A percentile compares a stretch with the other conserved stretches of the same genome.
Evolutionary conservation across 2,888 invertebrate genomes (phyloP).

Genomic region (Eupithecia subfuscata): DNA sequence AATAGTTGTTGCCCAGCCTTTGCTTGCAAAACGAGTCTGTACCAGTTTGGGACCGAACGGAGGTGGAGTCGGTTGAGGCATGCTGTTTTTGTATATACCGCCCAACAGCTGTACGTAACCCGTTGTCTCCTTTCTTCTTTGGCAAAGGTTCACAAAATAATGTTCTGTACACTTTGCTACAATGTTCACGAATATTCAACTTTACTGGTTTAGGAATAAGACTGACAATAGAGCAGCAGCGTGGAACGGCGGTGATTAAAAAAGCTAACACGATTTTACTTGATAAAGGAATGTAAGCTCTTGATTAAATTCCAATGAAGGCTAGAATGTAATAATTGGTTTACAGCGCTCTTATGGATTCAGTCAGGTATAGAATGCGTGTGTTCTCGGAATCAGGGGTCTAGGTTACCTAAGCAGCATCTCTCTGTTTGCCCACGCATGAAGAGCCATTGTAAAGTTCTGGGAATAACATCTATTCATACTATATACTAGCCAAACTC

Average conservation of each 20-base stretch:
- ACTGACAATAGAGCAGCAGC: not conserved
- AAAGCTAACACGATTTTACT: slow-evolving; percentile 15
- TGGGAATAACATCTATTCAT: not conserved
- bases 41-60: too few species aligned
- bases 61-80: too few species aligned
- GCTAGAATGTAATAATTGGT: slow-evolving; percentile 26
- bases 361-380: not conserved
- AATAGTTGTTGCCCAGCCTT: too few species aligned
- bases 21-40: too few species aligned
- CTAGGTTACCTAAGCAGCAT: not conserved
- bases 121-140: not conserved
- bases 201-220: not conserved
- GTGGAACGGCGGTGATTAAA: slow-evolving; percentile 11
- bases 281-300: slow-evolving; percentile 15
- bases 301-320: slow-evolving; percentile 22
- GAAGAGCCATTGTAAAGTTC: not conserved
- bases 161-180: not conserved
- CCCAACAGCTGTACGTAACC: not conserved
- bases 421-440: not conserved
- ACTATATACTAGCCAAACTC: too few species aligned
- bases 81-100: too few species aligned
- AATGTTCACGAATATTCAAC: not conserved
- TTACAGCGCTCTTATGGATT: slow-evolving; percentile 10
- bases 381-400: not conserved
- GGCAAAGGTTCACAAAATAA: not conserved